Evolutionary conservation across 2,888 invertebrate species (phyloP).

Genomic region (Tetrapedia diversipes): DNA sequence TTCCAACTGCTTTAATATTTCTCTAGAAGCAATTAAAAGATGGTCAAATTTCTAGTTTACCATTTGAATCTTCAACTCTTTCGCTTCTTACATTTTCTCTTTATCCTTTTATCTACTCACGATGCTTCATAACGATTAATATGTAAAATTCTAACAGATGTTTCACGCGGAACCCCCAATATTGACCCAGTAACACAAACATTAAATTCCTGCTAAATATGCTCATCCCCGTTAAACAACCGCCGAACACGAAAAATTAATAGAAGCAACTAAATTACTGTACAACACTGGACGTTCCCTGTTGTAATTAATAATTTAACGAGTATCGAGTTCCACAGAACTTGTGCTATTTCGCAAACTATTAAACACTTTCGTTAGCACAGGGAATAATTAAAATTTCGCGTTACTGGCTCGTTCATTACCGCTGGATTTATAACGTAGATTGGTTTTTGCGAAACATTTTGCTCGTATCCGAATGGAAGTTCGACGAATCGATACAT

Average conservation of each 20-base stretch:
- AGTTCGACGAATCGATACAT: too few species aligned
- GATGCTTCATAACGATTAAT: not conserved
- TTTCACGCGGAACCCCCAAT: not conserved
- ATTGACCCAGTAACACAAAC: not conserved
- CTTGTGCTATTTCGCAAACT: not conserved
- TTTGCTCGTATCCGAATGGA: too few species aligned
- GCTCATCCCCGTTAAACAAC: not conserved
- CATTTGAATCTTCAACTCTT: too few species aligned
- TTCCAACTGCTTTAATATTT: too few species aligned
- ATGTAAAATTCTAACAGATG: not conserved
- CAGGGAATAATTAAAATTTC: too few species aligned
- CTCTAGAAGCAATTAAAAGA: too few species aligned
- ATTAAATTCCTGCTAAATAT: not conserved
- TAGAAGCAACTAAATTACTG: not conserved
- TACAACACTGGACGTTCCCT: not conserved
- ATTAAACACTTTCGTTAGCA: too few species aligned
- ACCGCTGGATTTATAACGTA: too few species aligned
- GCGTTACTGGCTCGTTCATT: too few species aligned
- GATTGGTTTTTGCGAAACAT: too few species aligned
- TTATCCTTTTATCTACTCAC: not conserved
- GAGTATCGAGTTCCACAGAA: not conserved
- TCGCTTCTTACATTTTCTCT: too few species aligned
- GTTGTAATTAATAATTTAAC: conserved; percentile 7
- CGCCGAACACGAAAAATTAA: not conserved
- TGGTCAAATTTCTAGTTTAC: too few species aligned